These are phyloP conservation scores for Aurelia sp. DNA, from an alignment of 30 jellyfish, hydroid and myxozoan genomes.

Conservation along the genomic window DNA sequence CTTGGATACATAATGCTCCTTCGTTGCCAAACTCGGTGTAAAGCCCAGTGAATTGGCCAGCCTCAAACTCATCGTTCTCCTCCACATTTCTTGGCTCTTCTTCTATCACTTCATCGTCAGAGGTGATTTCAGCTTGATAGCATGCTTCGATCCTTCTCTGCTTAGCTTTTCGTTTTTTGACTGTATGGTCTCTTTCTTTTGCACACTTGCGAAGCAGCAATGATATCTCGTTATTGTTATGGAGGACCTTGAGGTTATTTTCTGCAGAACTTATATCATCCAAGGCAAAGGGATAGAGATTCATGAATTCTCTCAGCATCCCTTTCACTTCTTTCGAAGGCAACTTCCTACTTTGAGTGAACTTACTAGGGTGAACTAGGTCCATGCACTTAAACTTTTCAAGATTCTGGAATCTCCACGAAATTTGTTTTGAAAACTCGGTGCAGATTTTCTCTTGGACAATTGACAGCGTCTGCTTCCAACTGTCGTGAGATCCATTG, in stretches of 20 bases:
- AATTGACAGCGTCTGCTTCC: not conserved
- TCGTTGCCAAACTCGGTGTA: too few species aligned
- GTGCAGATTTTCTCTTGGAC: not conserved
- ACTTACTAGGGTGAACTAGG: conserved; percentile 12
- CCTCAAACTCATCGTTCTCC: conserved; percentile 24
- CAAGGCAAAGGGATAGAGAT: conserved; percentile 37
- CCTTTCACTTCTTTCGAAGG: not conserved
- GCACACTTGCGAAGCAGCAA: not conserved
- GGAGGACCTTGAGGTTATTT: conserved; percentile 2
- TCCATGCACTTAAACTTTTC: conserved; percentile 22
- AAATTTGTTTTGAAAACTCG: conserved; percentile 10
- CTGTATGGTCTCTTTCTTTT: not conserved
- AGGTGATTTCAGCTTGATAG: conserved; percentile 5
- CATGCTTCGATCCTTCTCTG: not conserved
- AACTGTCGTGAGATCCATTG: conserved; percentile 6
- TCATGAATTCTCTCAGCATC: not conserved
- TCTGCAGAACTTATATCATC: conserved; percentile 11
- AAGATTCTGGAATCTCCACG: conserved; percentile 17
- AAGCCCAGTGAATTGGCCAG: not conserved
- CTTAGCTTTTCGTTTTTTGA: not conserved
- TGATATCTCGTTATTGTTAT: conserved; percentile 4
- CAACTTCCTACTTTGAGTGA: not conserved
- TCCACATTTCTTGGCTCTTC: conserved; percentile 19
- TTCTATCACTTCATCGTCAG: not conserved
- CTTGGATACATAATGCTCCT: too few species aligned